These are phyloP conservation scores for Thaumatotibia leucotreta DNA, from an alignment of 1,140 invertebrate species.

Conservation along the genomic window DNA sequence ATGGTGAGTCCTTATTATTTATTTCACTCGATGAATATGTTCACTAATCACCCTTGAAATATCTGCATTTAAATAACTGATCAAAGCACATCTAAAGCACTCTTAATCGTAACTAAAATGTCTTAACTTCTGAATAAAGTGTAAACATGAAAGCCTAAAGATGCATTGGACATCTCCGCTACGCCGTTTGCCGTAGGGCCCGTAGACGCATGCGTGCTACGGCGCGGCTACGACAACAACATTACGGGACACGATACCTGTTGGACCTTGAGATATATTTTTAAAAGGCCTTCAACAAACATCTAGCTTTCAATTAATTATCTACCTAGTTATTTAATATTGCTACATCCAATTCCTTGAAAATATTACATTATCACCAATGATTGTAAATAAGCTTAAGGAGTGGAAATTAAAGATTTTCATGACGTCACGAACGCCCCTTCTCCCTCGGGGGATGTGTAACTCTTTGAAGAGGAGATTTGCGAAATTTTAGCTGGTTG, in stretches of 20 bases:
- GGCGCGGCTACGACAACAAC: slow-evolving; percentile 33
- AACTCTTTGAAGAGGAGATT: slow-evolving; percentile 4
- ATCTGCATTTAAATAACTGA: neutral
- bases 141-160: slow-evolving; percentile 30
- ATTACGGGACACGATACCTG: slow-evolving; percentile 40
- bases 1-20: slow-evolving; percentile 73
- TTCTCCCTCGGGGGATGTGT: neutral
- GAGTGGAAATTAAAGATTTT: neutral
- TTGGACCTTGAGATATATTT: slow-evolving; percentile 27
- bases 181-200: slow-evolving; percentile 38
- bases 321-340: neutral
- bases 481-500: neutral
- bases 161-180: slow-evolving; percentile 30
- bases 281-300: neutral
- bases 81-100: neutral
- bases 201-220: slow-evolving; percentile 65
- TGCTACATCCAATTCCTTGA: neutral
- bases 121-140: slow-evolving; percentile 28
- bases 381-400: neutral
- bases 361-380: neutral
- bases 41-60: neutral
- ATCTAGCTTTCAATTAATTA: neutral
- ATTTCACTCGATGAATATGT: neutral
- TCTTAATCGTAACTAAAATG: neutral
- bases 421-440: neutral